Conservation (phyloP, 2,113 vertebrate genomes). For the Dendrocopos noguchii region DNA sequence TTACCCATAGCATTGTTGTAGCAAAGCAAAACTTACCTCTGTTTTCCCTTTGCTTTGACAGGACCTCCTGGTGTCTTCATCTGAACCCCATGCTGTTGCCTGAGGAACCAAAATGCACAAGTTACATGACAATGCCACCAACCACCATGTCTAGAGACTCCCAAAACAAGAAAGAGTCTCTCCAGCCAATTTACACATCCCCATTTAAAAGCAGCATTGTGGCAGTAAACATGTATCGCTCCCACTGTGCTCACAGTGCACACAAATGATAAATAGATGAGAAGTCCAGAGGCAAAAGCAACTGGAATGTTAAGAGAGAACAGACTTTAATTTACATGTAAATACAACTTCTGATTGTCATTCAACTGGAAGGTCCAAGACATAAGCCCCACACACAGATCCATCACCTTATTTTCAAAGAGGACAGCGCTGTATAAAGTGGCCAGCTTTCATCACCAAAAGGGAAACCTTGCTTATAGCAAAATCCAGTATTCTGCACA, state of each 20-base stretch:
- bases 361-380: slow-evolving; percentile 46
- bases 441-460: neutral
- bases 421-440: neutral
- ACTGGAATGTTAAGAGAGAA: slow-evolving; percentile 65
- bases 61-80: slow-evolving; percentile 93
- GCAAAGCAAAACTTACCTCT: slow-evolving; percentile 84
- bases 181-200: slow-evolving; percentile 21
- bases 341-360: slow-evolving; percentile 70
- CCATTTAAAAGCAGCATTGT: slow-evolving; percentile 27
- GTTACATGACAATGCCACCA: slow-evolving; percentile 29
- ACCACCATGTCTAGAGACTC: slow-evolving; percentile 11
- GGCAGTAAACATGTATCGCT: slow-evolving; percentile 23
- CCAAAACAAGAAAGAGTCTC: neutral
- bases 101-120: slow-evolving; percentile 82
- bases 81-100: slow-evolving; percentile 96
- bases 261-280: slow-evolving; percentile 74
- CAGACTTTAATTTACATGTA: slow-evolving; percentile 79
- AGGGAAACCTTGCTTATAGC: neutral
- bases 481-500: neutral
- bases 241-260: slow-evolving; percentile 79
- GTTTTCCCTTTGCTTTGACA: slow-evolving; percentile 99
- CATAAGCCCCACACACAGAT: neutral
- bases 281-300: slow-evolving; percentile 52
- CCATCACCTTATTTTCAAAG: neutral
- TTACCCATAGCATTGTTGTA: neutral